Evolutionary conservation across 2,797 vertebrate genomes (phyloP).

Genomic region (Heteromormyrus szaboi): DNA sequence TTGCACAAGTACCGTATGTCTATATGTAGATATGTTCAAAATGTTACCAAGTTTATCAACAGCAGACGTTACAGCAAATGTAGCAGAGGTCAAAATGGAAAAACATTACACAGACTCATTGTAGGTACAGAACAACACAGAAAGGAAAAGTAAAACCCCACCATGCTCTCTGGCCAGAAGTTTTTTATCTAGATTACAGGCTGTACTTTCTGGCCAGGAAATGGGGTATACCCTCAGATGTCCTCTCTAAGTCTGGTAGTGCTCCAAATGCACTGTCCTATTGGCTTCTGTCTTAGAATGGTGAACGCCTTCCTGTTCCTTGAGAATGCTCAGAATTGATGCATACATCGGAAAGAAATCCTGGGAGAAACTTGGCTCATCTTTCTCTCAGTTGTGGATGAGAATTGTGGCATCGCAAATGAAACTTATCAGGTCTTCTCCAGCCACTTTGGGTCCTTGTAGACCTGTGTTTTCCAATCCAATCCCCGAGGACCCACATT

Average conservation of each 20-base stretch:
- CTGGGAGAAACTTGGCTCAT: not conserved
- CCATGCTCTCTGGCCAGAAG: not conserved
- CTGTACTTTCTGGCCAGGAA: not conserved
- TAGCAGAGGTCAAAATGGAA: not conserved
- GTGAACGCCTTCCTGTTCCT: not conserved
- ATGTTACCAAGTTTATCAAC: not conserved
- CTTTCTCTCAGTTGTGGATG: not conserved
- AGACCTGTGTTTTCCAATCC: not conserved
- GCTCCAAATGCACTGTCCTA: not conserved
- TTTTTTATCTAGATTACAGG: not conserved
- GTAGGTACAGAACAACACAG: not conserved
- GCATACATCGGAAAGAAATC: not conserved
- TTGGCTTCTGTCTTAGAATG: not conserved
- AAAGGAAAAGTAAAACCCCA: not conserved
- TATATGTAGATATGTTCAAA: not conserved
- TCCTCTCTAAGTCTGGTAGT: not conserved
- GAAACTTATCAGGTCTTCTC: not conserved
- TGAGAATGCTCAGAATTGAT: not conserved
- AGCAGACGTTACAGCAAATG: not conserved
- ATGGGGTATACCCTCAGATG: not conserved
- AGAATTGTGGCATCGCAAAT: not conserved
- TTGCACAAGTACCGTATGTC: not conserved
- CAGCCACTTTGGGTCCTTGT: not conserved
- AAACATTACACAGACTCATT: not conserved
- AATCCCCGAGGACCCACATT: not conserved